A percentile compares a stretch with the other conserved stretches of the same genome.
phyloP scores from a whole-genome alignment of 2,113 vertebrate species.

The Oncorhynchus mykiss region DNA sequence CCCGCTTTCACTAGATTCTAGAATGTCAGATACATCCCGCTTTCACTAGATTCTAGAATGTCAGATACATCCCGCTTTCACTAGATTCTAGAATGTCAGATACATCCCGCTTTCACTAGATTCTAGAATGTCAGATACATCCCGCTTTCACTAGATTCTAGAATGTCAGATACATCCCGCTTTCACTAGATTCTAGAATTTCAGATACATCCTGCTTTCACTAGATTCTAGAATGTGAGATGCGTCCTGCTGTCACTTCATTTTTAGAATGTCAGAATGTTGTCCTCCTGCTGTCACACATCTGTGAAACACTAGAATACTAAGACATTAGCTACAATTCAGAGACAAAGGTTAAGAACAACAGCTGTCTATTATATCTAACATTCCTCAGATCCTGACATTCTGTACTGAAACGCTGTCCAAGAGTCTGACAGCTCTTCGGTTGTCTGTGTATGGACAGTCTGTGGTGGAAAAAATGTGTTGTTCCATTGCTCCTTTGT shows the following conservation, averaged over 20 bases:
- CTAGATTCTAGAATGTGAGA: neutral
- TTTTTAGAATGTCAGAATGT: too few relatives aligned
- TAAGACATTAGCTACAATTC: slow-evolving; percentile 31
- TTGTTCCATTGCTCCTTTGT: neutral
- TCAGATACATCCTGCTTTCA: slow-evolving; percentile 26
- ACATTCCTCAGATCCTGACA: slow-evolving; percentile 57
- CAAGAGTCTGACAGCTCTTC: slow-evolving; percentile 43
- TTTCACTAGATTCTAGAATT: slow-evolving; percentile 13
- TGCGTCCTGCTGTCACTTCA: slow-evolving; percentile 28
- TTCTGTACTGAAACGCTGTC: slow-evolving; percentile 34
- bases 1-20: too few relatives aligned
- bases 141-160: too few relatives aligned
- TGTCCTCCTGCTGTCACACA: slow-evolving; percentile 44
- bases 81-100: too few relatives aligned
- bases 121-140: too few relatives aligned
- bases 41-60: neutral
- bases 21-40: too few relatives aligned
- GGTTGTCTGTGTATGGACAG: neutral
- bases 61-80: too few relatives aligned
- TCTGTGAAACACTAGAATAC: slow-evolving; percentile 53
- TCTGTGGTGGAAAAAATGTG: slow-evolving; percentile 5
- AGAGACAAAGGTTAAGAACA: slow-evolving; percentile 53
- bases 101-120: too few relatives aligned
- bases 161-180: slow-evolving; percentile 11
- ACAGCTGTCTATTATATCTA: slow-evolving; percentile 54